These are phyloP conservation scores for Taphrorychus bicolor DNA, from an alignment of 2,888 invertebrate species.

Conservation along the genomic window DNA sequence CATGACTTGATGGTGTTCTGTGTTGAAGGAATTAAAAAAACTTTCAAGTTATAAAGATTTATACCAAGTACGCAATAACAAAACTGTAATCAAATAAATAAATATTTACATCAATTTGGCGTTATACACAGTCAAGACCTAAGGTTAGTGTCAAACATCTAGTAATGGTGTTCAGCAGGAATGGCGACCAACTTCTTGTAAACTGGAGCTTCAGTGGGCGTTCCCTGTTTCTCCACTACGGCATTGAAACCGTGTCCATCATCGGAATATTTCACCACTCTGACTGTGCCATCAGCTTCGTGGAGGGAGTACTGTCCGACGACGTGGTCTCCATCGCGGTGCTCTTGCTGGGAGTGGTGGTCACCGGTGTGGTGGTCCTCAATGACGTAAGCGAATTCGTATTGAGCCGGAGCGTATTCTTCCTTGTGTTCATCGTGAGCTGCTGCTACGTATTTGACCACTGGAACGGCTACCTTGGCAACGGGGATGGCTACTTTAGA, in stretches of 20 bases:
- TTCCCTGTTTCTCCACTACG: slow-evolving; percentile 46
- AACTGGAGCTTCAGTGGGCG: slow-evolving; percentile 25
- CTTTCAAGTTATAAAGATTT: no score
- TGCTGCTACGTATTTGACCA: slow-evolving; percentile 12
- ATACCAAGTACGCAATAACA: no score
- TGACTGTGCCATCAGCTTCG: slow-evolving; percentile 58
- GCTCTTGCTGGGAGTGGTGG: slow-evolving; percentile 64
- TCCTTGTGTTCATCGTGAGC: slow-evolving; percentile 22
- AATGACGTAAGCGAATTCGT: slow-evolving; percentile 60
- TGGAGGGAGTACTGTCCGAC: slow-evolving; percentile 64
- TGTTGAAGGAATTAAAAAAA: no score
- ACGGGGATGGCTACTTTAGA: slow-evolving; percentile 25
- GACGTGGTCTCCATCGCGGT: slow-evolving; percentile 64
- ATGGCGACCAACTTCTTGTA: slow-evolving; percentile 33
- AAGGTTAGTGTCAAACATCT: neutral
- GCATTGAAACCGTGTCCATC: slow-evolving; percentile 42
- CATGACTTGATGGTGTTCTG: no score
- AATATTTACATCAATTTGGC: slow-evolving; percentile 14
- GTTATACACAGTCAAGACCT: slow-evolving; percentile 12
- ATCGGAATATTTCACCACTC: slow-evolving; percentile 63
- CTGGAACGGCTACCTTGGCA: slow-evolving; percentile 25
- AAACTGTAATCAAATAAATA: no score
- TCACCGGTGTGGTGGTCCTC: slow-evolving; percentile 62
- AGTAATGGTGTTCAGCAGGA: slow-evolving; percentile 17
- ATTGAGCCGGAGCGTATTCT: slow-evolving; percentile 61